Evolutionary conservation across 2,888 invertebrate genomes (phyloP).

Genomic region (Drosophila hawaiiensis): DNA sequence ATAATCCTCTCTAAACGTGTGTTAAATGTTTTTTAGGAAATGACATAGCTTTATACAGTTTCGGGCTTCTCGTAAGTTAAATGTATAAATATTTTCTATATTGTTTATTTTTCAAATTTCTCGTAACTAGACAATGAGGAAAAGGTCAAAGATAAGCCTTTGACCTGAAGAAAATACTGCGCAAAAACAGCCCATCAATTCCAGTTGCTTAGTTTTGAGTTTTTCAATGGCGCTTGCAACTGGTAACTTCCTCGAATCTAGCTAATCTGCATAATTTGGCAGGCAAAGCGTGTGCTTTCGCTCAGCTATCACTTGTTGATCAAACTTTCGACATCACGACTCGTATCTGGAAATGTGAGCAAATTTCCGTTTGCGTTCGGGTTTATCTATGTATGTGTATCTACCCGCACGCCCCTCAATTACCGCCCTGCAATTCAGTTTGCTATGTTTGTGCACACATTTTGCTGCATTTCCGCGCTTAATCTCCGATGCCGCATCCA

Average conservation of each 20-base stretch:
- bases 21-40: background rate
- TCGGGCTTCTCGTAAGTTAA: background rate
- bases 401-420: too few relatives aligned
- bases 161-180: background rate
- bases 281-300: constrained; percentile 27
- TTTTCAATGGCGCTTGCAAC: constrained; percentile 31
- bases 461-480: constrained; percentile 66
- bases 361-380: constrained; percentile 48
- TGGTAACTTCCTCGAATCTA: constrained; percentile 18
- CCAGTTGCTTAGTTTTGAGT: constrained; percentile 2
- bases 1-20: background rate
- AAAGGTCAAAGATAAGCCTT: background rate
- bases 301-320: constrained; percentile 54
- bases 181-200: constrained; percentile 17
- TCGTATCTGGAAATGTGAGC: constrained; percentile 27
- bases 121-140: background rate
- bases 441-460: constrained; percentile 37
- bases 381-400: background rate
- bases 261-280: constrained; percentile 73
- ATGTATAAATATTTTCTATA: background rate
- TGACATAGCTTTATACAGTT: background rate
- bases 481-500: constrained; percentile 60
- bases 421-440: constrained; percentile 7
- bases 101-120: background rate
- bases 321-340: constrained; percentile 17